Evolutionary conservation across 1,140 invertebrate species (phyloP).

Genomic region (Bathynomus jamesi): DNA sequence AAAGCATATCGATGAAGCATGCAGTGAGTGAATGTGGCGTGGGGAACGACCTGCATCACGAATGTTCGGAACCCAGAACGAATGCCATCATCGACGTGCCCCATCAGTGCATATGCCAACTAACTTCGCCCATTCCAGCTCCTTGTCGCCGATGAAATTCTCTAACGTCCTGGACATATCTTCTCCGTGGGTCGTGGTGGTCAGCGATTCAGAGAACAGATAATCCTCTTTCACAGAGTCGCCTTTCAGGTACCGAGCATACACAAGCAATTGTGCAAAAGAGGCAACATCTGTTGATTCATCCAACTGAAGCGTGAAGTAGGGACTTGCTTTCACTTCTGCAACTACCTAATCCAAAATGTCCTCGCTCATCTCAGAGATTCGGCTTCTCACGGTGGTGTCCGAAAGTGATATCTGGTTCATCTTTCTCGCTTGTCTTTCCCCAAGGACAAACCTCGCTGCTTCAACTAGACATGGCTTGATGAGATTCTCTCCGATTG

Average conservation of each 20-base stretch:
- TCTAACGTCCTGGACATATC: too few relatives aligned
- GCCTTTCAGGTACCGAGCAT: not conserved
- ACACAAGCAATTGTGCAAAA: not conserved
- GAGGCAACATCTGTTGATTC: not conserved
- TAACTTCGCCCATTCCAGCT: not conserved
- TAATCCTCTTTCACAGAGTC: not conserved
- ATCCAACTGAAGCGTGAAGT: not conserved
- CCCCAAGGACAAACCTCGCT: not conserved
- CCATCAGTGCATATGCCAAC: not conserved
- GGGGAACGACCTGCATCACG: not conserved
- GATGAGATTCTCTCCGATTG: too few relatives aligned
- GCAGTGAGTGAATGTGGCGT: constrained; percentile 9
- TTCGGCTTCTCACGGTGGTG: not conserved
- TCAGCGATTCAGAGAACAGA: not conserved
- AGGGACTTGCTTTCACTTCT: not conserved
- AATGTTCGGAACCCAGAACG: not conserved
- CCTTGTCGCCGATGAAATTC: not conserved
- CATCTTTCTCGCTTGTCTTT: not conserved
- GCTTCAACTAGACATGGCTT: not conserved
- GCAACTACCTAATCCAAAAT: not conserved
- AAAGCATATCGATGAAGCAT: constrained; percentile 14
- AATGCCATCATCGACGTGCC: too few relatives aligned
- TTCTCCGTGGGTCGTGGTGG: not conserved
- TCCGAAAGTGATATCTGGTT: not conserved
- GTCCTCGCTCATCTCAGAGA: not conserved